Evolutionary conservation across 2,113 vertebrate species (phyloP), one percentile per base, ranked within the genome.

Genomic region (Aix galericulata): DNA sequence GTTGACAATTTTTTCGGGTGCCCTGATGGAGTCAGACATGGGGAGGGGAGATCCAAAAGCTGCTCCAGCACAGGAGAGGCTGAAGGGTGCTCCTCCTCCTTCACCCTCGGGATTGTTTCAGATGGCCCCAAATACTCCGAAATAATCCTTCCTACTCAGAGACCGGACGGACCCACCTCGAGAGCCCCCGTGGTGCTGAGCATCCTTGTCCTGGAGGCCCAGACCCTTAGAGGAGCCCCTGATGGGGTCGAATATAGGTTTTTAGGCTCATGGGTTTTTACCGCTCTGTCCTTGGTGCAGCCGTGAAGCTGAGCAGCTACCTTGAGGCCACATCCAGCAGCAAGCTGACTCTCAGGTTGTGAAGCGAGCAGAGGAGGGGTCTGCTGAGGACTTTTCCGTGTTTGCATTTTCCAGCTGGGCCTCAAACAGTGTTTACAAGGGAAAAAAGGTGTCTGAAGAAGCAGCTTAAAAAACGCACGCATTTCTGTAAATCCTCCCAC

Each of bases 401-500:
- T 77, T 74, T 62, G 52, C 56, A 67, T 27, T 93, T 84, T 58
- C 59, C 69, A 36, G 63, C 91, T 78, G 5, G 0, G 77, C 53
- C 80, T 73, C 83, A 53, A 77, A 84, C 77, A 56, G 56, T 82
- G 88, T 88, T 92, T 92, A 92, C 91, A 53, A 42, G 56, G 63
- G 77, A 58, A 76, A 55, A 89, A 86, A 93, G 44, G 66, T 76
- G n/a, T 93, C 86, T 96, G 91, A 89, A 73, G 86, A 38, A 82
- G 93, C 86, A 83, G 88, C 86, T 91, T 58, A 83, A 89, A 83
- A 83, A 83, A 92, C 86, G 88, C 69, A 56, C 4, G 74, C 86
- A 23, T 90, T 91, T 93, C 6, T 96, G 86, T 86, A 95, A 93
- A 96, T 85, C 91, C 90, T 96, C 94, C 94, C 90, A 91, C 94